Conservation (phyloP, 1,140 invertebrate genomes). For the Reticulitermes speratus region DNA sequence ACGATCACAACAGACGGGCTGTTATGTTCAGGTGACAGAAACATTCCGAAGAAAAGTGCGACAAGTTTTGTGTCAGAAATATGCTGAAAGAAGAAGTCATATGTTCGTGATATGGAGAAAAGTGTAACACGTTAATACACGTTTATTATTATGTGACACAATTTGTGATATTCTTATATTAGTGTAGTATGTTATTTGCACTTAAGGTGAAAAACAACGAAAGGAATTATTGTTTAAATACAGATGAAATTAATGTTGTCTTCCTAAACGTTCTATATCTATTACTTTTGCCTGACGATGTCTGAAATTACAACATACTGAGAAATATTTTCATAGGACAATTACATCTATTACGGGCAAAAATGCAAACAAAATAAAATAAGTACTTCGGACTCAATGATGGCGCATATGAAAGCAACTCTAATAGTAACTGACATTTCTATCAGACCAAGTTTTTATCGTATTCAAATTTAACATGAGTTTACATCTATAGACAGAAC, state of each 20-base stretch:
- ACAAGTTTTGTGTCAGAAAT: not conserved
- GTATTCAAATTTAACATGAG: too few species aligned
- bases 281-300: not conserved
- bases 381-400: too few species aligned
- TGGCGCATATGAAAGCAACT: too few species aligned
- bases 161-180: not conserved
- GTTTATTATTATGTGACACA: not conserved
- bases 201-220: too few species aligned
- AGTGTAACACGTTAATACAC: not conserved
- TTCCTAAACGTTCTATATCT: not conserved
- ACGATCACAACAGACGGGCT: conserved; percentile 6
- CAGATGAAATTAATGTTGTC: not conserved
- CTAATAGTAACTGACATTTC: too few species aligned
- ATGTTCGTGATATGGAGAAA: not conserved
- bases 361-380: too few species aligned
- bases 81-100: not conserved
- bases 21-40: not conserved
- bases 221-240: too few species aligned
- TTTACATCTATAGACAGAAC: too few species aligned
- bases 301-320: not conserved
- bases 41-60: not conserved
- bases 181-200: not conserved
- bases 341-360: too few species aligned
- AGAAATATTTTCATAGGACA: not conserved
- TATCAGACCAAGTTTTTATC: too few species aligned